Evolutionary conservation across 2,113 vertebrate genomes (phyloP), one percentile per base, ranked within the genome.

Genomic region (Cygnus buccinator): DNA sequence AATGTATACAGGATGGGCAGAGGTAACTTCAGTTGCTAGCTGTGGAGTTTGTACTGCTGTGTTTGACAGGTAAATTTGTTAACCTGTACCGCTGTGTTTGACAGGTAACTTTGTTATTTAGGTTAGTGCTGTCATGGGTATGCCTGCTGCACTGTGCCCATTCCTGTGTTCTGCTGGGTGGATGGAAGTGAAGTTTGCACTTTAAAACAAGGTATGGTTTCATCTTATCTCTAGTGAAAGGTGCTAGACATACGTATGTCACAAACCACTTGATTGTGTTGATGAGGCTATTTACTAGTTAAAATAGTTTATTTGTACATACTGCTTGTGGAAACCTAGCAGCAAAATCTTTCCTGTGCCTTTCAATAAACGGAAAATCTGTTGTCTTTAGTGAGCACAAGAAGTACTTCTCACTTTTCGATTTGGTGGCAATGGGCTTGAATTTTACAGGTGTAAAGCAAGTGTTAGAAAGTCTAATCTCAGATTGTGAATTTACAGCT

Each of bases 111-210:
- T 41, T 61, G 20, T 23, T 13, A 3, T 1, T 48, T 6, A 1
- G 29, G 6, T 21, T 41, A 54, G 9, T 16, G 77, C 39, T 50
- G 57, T 2, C 26, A 10, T 1, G 18, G 16, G 9, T 2, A 0
- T 54, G 44, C 37, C 73, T 62, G 2, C n/a, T 63, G 75, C 22
- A 0, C 48, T 28, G 3, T 46, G 29, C n/a, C 41, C 3, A 0
- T 50, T 6, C 29, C 11, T 21, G 3, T 6, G 21, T 3, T 48
- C 13, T 28, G 37, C 33, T 68, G 65, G 50, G 10, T 11, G 12
- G 17, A 3, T 1, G 3, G 61, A 25, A 50, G 19, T 37, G 17
- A 46, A 72, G 31, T 48, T 82, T 79, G 16, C 16, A 4, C 19
- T 71, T 31, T 9, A 7, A 81, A 50, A 48, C 33, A 13, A 41